These are phyloP conservation scores for Ctenosaura bakeri DNA, from an alignment of 2,797 vertebrate species.

Conservation along the genomic window DNA sequence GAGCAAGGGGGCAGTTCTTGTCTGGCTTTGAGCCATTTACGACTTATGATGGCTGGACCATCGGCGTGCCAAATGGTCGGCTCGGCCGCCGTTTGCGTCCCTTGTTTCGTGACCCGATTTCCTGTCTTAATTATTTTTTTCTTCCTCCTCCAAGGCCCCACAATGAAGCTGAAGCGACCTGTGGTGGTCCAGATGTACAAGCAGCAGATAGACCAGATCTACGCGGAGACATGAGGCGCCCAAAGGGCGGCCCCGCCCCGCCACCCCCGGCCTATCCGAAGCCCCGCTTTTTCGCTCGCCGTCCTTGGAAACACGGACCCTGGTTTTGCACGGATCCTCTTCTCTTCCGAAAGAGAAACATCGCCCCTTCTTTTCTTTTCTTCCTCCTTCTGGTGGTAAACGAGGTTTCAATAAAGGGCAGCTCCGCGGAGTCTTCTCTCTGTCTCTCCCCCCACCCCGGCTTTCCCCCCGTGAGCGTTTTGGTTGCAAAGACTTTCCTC, in stretches of 20 bases:
- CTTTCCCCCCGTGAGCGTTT: not conserved
- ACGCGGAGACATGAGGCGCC: slow-evolving; percentile 38
- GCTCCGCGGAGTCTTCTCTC: not conserved
- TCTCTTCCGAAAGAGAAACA: not conserved
- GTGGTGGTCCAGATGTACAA: slow-evolving; percentile 89
- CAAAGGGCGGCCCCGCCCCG: rapidly evolving
- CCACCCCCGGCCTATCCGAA: rapidly evolving
- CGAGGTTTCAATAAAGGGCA: not conserved
- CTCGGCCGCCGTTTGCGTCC: too few relatives aligned
- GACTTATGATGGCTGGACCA: too few relatives aligned
- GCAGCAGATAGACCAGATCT: slow-evolving; percentile 87
- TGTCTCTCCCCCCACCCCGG: not conserved
- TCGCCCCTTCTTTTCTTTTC: not conserved
- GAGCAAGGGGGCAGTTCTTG: too few relatives aligned
- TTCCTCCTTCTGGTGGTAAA: slow-evolving; percentile 38
- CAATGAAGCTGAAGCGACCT: slow-evolving; percentile 90
- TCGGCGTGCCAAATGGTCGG: too few relatives aligned
- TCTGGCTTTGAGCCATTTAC: too few relatives aligned
- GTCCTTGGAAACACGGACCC: not conserved
- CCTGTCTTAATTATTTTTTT: rapidly evolving
- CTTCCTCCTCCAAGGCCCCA: slow-evolving; percentile 83
- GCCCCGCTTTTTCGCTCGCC: rapidly evolving
- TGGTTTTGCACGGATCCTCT: not conserved
- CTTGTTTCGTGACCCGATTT: rapidly evolving
- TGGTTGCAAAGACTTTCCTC: not conserved